Percentiles rank a stretch among this genome's conserved stretches.
Evolutionary conservation across 2,888 invertebrate species (phyloP).

Genomic region (Meteorus cinctellus): DNA sequence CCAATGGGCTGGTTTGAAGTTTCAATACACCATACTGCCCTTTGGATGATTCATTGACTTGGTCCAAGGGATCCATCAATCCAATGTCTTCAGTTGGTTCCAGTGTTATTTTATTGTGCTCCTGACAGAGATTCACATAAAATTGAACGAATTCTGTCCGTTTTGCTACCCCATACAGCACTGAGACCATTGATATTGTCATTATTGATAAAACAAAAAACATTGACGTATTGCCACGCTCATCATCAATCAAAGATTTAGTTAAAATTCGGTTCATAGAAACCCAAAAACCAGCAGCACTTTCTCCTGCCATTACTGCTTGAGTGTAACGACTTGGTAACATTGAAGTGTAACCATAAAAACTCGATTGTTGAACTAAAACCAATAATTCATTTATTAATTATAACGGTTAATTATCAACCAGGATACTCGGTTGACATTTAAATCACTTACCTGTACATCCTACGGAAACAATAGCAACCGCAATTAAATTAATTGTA

Average conservation of each 20-base stretch:
- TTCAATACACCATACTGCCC: slow-evolving; percentile 85
- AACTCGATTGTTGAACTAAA: slow-evolving; percentile 91
- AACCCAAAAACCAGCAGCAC: slow-evolving; percentile 91
- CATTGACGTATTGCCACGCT: slow-evolving; percentile 87
- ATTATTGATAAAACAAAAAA: slow-evolving; percentile 89
- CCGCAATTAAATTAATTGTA: slow-evolving; percentile 86
- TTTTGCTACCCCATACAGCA: slow-evolving; percentile 85
- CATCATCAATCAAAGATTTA: slow-evolving; percentile 84
- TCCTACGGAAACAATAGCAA: slow-evolving; percentile 89
- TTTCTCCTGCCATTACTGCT: slow-evolving; percentile 96
- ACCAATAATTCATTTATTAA: slow-evolving; percentile 43
- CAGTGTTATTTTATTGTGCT: slow-evolving; percentile 85
- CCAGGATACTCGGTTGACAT: slow-evolving; percentile 11
- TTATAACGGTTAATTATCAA: slow-evolving; percentile 17
- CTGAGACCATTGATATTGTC: slow-evolving; percentile 84
- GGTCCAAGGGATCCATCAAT: slow-evolving; percentile 80
- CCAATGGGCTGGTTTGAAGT: slow-evolving; percentile 81
- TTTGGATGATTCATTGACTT: slow-evolving; percentile 72
- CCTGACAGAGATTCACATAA: slow-evolving; percentile 84
- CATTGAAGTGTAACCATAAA: slow-evolving; percentile 95
- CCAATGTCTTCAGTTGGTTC: slow-evolving; percentile 91
- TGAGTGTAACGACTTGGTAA: slow-evolving; percentile 92
- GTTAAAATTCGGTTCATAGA: slow-evolving; percentile 89
- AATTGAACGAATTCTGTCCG: slow-evolving; percentile 88
- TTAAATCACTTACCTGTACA: slow-evolving; percentile 79